These are phyloP conservation scores for Xiphophorus birchmanni DNA, from an alignment of 2,797 vertebrate genomes.

Conservation along the genomic window DNA sequence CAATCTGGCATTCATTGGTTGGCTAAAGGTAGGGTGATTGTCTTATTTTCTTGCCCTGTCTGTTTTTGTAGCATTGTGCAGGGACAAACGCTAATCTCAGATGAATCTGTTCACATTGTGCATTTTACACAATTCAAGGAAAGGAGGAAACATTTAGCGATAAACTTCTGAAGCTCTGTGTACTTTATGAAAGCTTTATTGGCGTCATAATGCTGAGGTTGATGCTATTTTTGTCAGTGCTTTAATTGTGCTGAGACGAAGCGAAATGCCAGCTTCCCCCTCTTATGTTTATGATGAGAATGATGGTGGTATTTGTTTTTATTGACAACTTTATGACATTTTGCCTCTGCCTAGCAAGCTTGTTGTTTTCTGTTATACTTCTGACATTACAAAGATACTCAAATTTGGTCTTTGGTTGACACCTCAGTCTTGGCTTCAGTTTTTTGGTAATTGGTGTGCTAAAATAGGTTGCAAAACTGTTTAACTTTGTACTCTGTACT, in stretches of 20 bases:
- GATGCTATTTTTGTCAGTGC: slow-evolving; percentile 19
- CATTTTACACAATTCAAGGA: slow-evolving; percentile 26
- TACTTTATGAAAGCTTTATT: slow-evolving; percentile 27
- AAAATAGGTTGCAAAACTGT: background rate
- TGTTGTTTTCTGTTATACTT: background rate
- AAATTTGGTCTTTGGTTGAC: background rate
- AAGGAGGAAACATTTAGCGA: slow-evolving; percentile 15
- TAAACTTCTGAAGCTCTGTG: background rate
- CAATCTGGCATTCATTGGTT: slow-evolving; percentile 21
- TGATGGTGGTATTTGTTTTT: background rate
- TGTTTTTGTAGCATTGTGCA: slow-evolving; percentile 17
- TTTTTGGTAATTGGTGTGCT: background rate
- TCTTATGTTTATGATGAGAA: slow-evolving; percentile 15
- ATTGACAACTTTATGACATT: background rate
- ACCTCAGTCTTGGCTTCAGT: background rate
- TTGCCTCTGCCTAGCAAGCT: background rate
- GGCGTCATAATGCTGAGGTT: slow-evolving; percentile 11
- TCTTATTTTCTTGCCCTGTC: background rate
- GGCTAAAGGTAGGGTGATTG: slow-evolving; percentile 29
- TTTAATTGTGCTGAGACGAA: slow-evolving; percentile 14
- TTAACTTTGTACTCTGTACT: background rate
- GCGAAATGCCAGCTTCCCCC: slow-evolving; percentile 6
- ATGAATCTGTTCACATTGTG: slow-evolving; percentile 14
- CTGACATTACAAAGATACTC: background rate
- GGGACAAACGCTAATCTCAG: slow-evolving; percentile 11